Evolutionary conservation across 2,888 invertebrate species (phyloP), one percentile per base, ranked within the genome.

Genomic region (Pyrocoelia pectoralis): DNA sequence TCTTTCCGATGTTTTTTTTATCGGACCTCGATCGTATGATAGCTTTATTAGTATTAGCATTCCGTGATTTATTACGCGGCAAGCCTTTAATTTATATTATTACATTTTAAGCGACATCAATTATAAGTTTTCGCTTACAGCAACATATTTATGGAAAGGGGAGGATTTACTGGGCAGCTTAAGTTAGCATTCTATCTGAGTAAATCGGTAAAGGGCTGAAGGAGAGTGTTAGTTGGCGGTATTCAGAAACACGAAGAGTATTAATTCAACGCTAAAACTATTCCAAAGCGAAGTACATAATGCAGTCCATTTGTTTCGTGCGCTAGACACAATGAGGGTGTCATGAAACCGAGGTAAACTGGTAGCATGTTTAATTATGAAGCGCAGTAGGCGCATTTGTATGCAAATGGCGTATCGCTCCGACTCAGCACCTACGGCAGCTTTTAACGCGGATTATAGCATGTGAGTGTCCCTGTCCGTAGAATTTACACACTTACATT

Each of bases 361-460:
- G 61, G 66, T 61, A 68, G 66, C 66, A 63, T 65, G 67, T 71
- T 72, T 73, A 73, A 73, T 73, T 73, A 72, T 72, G 69, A 66
- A 71, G 65, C 67, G 65, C 64, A 66, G 57, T 63, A 66, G 66
- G 65, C 68, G 67, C 71, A 74, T 73, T 74, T 73, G 72, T 73
- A 74, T 72, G 72, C 73, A 72, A 74, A 72, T 72, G 62, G 70
- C 70, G 70, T 69, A 71, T 70, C 61, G 68, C 68, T 68, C 71
- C 67, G 67, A 73, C 69, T 73, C 72, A 68, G 72, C 73, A 71
- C 70, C 70, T 71, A 69, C 66, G 70, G 67, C 68, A 71, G 72
- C 74, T 73, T 73, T 72, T 74, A 72, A 69, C 72, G 69, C 55
- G 74, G 72, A 72, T 73, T 73, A 73, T 69, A 68, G 66, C 63